phyloP scores from a whole-genome alignment of 2,113 vertebrate species.

The Gobius niger region DNA sequence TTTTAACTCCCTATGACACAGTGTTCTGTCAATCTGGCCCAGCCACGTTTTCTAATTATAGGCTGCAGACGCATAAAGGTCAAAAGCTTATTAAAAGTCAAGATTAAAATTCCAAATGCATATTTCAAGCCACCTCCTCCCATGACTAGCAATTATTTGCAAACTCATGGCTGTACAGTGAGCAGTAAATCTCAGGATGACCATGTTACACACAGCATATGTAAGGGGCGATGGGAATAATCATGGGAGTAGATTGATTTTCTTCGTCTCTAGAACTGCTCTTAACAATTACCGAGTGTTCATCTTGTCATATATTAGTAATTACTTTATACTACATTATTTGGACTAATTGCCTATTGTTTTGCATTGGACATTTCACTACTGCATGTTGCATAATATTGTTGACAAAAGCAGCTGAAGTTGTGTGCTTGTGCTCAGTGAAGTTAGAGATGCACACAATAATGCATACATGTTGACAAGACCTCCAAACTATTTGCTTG shows the following conservation, averaged over 20 bases:
- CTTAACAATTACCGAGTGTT: conserved; percentile 13
- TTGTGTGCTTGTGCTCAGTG: neutral
- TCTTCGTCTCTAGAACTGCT: conserved; percentile 16
- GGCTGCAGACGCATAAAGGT: conserved; percentile 78
- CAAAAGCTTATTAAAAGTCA: conserved; percentile 82
- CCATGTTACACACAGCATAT: conserved; percentile 31
- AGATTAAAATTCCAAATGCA: conserved; percentile 75
- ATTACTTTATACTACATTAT: neutral
- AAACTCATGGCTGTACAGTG: conserved; percentile 61
- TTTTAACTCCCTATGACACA: conserved; percentile 72
- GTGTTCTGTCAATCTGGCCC: conserved; percentile 77
- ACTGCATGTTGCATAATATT: too few relatives aligned
- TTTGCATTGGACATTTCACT: too few relatives aligned
- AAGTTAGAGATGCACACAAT: neutral
- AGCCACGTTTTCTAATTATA: conserved; percentile 83
- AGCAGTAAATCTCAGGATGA: conserved; percentile 52
- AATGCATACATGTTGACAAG: conserved; percentile 11
- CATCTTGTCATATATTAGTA: neutral
- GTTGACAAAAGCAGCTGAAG: neutral
- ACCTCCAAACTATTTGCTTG: conserved; percentile 12
- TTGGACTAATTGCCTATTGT: neutral
- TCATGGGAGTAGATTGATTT: conserved; percentile 16
- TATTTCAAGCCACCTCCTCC: conserved; percentile 67
- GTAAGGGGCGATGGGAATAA: conserved; percentile 15
- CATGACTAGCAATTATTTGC: conserved; percentile 73